These are phyloP conservation scores for Brachystomella parvula DNA, from an alignment of 1,140 invertebrate genomes.

Conservation along the genomic window DNA sequence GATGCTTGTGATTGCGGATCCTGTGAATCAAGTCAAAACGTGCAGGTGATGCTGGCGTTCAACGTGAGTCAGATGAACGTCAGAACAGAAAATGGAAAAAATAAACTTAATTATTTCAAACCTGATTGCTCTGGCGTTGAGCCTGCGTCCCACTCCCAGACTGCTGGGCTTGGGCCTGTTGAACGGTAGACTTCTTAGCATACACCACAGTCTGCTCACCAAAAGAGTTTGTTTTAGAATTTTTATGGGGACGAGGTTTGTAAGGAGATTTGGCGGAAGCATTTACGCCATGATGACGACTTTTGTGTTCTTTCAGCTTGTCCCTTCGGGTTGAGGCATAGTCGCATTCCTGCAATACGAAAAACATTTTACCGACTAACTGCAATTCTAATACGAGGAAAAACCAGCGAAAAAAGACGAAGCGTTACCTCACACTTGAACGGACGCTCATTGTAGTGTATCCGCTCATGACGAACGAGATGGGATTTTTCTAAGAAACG, in stretches of 20 bases:
- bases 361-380: conserved; percentile 42
- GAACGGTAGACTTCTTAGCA: conserved; percentile 34
- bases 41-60: too few relatives aligned
- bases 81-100: too few relatives aligned
- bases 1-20: conserved; percentile 18
- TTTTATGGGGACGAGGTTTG: conserved; percentile 45
- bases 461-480: conserved; percentile 54
- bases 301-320: conserved; percentile 59
- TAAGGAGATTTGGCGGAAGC: conserved; percentile 49
- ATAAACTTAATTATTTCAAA: background rate
- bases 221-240: conserved; percentile 21
- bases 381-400: conserved; percentile 38
- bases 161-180: conserved; percentile 15
- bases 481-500: conserved; percentile 61
- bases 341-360: conserved; percentile 57
- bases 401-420: conserved; percentile 18
- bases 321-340: conserved; percentile 57
- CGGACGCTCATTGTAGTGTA: conserved; percentile 55
- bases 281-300: conserved; percentile 54
- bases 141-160: conserved; percentile 4
- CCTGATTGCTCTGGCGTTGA: background rate
- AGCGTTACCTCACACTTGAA: conserved; percentile 44
- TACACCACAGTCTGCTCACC: conserved; percentile 30
- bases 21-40: background rate
- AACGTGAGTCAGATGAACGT: too few relatives aligned